Evolutionary conservation across 2,888 invertebrate genomes (phyloP).

Genomic region (Hydriomena furcata): DNA sequence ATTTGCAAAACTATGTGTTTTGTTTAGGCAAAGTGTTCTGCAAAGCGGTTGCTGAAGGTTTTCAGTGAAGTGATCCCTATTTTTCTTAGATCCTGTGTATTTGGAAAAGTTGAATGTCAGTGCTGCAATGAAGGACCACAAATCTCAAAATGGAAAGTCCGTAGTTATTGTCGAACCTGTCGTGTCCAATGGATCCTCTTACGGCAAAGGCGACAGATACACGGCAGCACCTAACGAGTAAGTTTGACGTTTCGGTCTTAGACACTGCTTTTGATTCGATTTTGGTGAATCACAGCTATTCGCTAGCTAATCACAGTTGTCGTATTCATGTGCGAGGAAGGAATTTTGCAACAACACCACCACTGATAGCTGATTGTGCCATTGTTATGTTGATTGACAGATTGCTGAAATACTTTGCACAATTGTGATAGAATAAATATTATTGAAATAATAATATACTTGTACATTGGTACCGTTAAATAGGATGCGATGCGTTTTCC

Average conservation of each 20-base stretch:
- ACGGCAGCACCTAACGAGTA: slow-evolving; percentile 78
- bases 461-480: too few relatives aligned
- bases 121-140: slow-evolving; percentile 60
- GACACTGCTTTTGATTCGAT: not conserved
- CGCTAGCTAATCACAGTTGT: not conserved
- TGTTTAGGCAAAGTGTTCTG: slow-evolving; percentile 27
- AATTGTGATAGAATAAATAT: too few relatives aligned
- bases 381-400: not conserved
- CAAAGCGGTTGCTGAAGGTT: slow-evolving; percentile 5
- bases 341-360: slow-evolving; percentile 18
- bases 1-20: slow-evolving; percentile 23
- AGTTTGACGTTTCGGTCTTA: slow-evolving; percentile 46
- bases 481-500: too few relatives aligned
- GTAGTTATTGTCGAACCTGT: slow-evolving; percentile 41
- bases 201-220: slow-evolving; percentile 74
- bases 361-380: not conserved
- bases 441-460: too few relatives aligned
- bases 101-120: slow-evolving; percentile 34
- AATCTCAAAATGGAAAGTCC: slow-evolving; percentile 59
- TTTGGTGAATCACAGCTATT: slow-evolving; percentile 17
- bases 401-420: too few relatives aligned
- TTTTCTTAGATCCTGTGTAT: slow-evolving; percentile 10
- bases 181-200: slow-evolving; percentile 62
- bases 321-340: slow-evolving; percentile 14
- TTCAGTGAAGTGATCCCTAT: slow-evolving; percentile 13